Evolutionary conservation across 1,140 invertebrate species (phyloP), one percentile per base, ranked within the genome.

Genomic region (Papilio dardanus): DNA sequence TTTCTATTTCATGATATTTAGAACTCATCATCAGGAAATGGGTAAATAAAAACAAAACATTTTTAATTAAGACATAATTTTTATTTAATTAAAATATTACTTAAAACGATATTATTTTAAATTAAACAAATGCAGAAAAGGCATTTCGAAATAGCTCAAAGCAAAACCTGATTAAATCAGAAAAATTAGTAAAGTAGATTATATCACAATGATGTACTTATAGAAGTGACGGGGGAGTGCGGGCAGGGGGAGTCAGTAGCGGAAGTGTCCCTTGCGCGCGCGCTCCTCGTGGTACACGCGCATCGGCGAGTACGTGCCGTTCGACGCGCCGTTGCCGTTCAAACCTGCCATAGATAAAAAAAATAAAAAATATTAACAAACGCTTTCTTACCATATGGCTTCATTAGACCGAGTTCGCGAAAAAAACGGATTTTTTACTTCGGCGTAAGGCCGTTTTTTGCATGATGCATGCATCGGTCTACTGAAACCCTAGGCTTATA

Each of bases 271-370:
- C 90, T 97, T 97, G 86, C 95, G 95, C 71, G 95, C 96, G 86
- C 96, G 94, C 81, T 96, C 96, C 83, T 97, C 96, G 88, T 97
- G 96, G 81, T 97, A 97, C 2, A 97, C 96, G 82, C 96, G 93
- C 83, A 97, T 94, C 5, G 96, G 96, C 16, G 96, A 96, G 84
- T 97, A 97, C 81, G 94, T 96, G 37, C 96, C 96, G 74, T 94
- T 94, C 0, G 92, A 92, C 6, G 82, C 87, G 31, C 93, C 91
- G 85, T 96, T 96, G n/a, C 94, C 94, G 81, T 96, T 96, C 85
- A 95, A 93, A 76, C 94, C 96, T 96, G 86, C 68, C 94, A 94
- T 19, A 77, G 42, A 62, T 71, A 30, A 33, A 37, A 19, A 69
- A 37, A 2, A 1, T 37, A 37, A 42, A 42, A 42, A 16, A 46